Evolutionary conservation across 2,113 vertebrate species (phyloP).

Genomic region (Xiphophorus hellerii): DNA sequence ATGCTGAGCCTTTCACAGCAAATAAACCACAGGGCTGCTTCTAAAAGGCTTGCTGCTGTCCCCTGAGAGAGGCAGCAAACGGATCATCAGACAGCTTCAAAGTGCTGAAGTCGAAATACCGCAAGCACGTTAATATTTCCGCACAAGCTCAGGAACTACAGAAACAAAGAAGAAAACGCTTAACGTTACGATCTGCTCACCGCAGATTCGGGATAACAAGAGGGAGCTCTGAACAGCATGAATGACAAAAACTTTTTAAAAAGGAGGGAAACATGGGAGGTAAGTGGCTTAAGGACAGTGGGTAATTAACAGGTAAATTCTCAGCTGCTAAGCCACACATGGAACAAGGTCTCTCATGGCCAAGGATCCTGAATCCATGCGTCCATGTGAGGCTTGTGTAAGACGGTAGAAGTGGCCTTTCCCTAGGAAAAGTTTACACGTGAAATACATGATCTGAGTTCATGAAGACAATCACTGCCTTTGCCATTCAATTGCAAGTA

Average conservation of each 20-base stretch:
- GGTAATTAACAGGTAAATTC: too few relatives aligned
- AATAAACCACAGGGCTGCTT: conserved; percentile 26
- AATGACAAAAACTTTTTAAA: background rate
- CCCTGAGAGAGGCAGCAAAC: conserved; percentile 10
- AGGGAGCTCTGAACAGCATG: background rate
- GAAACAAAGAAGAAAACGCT: conserved; percentile 25
- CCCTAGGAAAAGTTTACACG: background rate
- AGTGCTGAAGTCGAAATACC: conserved; percentile 16
- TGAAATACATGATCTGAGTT: background rate
- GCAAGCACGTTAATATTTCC: conserved; percentile 19
- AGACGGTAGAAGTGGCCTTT: background rate
- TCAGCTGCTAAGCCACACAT: too few relatives aligned
- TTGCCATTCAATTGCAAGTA: background rate
- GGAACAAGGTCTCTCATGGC: too few relatives aligned
- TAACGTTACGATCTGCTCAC: conserved; percentile 1
- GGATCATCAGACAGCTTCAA: conserved; percentile 51
- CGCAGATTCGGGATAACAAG: background rate
- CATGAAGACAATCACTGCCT: background rate
- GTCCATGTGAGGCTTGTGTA: too few relatives aligned
- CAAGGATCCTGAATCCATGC: too few relatives aligned
- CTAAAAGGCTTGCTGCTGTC: conserved; percentile 30
- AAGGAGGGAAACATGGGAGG: too few relatives aligned
- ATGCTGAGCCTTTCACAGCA: conserved; percentile 25
- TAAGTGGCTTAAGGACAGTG: too few relatives aligned
- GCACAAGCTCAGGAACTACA: background rate